Evolutionary conservation across 2,113 vertebrate species (phyloP).

Genomic region (Grallaria varia): DNA sequence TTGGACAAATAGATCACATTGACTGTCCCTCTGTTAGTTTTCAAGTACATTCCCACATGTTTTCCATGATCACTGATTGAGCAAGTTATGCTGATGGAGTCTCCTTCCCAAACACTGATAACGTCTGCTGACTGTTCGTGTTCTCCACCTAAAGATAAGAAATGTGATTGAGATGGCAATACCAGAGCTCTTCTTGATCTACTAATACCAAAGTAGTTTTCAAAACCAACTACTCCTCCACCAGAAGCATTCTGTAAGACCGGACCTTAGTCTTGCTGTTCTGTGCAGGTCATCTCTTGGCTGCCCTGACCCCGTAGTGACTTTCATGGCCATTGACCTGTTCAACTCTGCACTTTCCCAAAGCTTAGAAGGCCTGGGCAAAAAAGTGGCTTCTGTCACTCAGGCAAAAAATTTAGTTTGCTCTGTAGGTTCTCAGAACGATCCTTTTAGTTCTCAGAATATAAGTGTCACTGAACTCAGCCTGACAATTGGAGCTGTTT

Average conservation of each 20-base stretch:
- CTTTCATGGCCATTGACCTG: background rate
- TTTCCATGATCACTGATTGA: background rate
- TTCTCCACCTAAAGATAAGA: slow-evolving; percentile 35
- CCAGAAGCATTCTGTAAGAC: background rate
- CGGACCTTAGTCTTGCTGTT: background rate
- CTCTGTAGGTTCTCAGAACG: background rate
- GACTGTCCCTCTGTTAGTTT: accelerated
- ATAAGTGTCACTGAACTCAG: background rate
- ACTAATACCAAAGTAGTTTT: background rate
- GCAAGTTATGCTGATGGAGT: slow-evolving; percentile 39
- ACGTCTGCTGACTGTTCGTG: background rate
- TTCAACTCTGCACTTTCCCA: background rate
- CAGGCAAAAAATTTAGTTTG: background rate
- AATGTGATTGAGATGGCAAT: background rate
- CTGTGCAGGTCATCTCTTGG: background rate
- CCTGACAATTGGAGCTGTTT: background rate
- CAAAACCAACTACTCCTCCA: background rate
- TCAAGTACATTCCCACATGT: background rate
- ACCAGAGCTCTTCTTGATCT: background rate
- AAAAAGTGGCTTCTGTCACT: background rate
- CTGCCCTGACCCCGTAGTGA: background rate
- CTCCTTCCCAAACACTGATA: slow-evolving; percentile 49
- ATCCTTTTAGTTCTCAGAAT: background rate
- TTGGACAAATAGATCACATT: background rate
- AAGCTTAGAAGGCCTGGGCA: background rate